phyloP scores from a whole-genome alignment of 2,113 vertebrate genomes.

The Silurus asotus region DNA sequence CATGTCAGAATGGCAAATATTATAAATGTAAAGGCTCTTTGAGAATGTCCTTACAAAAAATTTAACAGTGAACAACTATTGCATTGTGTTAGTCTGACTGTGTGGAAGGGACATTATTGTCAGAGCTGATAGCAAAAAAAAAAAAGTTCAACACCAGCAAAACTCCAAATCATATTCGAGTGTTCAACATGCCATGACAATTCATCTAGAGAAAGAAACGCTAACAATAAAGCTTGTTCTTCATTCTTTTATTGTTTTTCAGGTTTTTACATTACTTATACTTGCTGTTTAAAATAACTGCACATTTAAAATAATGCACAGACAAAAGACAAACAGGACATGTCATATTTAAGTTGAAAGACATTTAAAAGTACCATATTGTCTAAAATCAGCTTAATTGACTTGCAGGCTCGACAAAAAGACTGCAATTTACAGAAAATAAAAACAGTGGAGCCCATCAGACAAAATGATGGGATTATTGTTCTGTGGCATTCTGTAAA shows the following conservation, averaged over 20 bases:
- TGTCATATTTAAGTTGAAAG: conserved; percentile 43
- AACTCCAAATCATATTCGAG: background rate
- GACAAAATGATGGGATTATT: conserved; percentile 4
- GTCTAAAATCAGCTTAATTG: background rate
- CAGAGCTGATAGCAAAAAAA: background rate
- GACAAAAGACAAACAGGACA: conserved; percentile 45
- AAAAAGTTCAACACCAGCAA: background rate
- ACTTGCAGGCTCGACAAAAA: background rate
- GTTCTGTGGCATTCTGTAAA: conserved; percentile 15
- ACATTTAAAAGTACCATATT: conserved; percentile 40
- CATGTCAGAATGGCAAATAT: no score
- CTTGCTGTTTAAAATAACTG: conserved; percentile 44
- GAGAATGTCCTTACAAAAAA: background rate
- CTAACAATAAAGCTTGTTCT: background rate
- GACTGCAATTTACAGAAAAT: background rate
- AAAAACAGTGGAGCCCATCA: conserved; percentile 7
- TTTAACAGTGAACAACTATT: background rate
- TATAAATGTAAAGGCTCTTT: background rate
- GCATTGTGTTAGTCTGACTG: background rate
- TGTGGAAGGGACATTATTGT: background rate
- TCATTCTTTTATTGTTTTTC: conserved; percentile 35
- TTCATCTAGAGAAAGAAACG: background rate
- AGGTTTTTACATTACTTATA: conserved; percentile 46
- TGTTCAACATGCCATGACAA: background rate
- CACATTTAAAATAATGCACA: conserved; percentile 42